Evolutionary conservation across 2,113 vertebrate species (phyloP).

Genomic region (Mystacornis crossleyi): DNA sequence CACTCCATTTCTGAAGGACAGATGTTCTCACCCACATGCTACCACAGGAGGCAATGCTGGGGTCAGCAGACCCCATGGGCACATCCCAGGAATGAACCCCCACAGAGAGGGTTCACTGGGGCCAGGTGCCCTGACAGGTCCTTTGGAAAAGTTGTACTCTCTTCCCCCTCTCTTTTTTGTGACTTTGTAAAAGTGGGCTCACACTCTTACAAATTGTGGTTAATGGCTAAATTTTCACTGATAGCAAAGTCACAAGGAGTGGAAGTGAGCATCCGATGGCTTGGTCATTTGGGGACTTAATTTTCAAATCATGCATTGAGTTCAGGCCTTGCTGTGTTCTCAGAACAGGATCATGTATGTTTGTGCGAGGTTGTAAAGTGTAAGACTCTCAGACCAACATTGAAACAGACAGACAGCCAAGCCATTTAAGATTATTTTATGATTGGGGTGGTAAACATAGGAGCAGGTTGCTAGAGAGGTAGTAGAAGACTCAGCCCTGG

Average conservation of each 20-base stretch:
- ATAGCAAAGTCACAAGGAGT: not conserved
- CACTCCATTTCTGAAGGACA: slow-evolving; percentile 7
- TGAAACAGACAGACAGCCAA: not conserved
- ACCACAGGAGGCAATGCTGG: not conserved
- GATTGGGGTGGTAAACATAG: not conserved
- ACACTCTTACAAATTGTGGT: not conserved
- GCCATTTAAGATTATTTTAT: not conserved
- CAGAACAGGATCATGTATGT: not conserved
- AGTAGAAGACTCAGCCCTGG: not conserved
- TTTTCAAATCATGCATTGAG: not conserved
- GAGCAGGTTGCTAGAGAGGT: not conserved
- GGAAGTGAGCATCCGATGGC: not conserved
- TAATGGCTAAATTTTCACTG: not conserved
- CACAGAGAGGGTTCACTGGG: not conserved
- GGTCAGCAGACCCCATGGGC: not conserved
- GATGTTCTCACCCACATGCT: not conserved
- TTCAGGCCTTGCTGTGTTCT: not conserved
- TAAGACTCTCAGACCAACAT: not conserved
- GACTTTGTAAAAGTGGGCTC: not conserved
- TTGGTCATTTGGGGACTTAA: not conserved
- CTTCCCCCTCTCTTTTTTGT: not conserved
- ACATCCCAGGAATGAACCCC: not conserved
- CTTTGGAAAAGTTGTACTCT: not conserved
- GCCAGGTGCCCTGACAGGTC: not conserved
- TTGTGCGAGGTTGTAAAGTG: not conserved